phyloP scores from a whole-genome alignment of 2,888 invertebrate species.

The Agrilus mali region DNA sequence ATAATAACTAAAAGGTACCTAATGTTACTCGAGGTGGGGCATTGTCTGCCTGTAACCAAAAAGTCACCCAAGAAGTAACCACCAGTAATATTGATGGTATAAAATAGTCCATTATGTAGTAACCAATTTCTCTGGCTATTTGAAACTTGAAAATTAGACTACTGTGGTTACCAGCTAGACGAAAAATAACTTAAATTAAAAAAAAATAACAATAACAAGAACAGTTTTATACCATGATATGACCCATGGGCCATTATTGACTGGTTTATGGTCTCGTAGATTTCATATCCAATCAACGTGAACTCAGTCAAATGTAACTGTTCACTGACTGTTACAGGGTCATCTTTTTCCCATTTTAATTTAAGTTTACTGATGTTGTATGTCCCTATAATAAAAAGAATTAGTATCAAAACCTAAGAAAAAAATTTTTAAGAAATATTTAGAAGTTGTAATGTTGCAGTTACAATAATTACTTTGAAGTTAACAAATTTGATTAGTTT shows the following conservation, averaged over 20 bases:
- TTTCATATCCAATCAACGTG: constrained; percentile 37
- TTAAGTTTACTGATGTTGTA: constrained; percentile 65
- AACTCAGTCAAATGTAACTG: constrained; percentile 74
- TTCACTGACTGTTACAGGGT: constrained; percentile 61
- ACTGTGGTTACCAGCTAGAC: constrained; percentile 74
- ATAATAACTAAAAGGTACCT: constrained; percentile 40
- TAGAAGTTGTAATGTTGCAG: no score
- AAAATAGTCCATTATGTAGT: constrained; percentile 80
- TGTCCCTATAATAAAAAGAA: constrained; percentile 51
- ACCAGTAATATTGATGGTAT: constrained; percentile 79
- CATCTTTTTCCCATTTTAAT: constrained; percentile 61
- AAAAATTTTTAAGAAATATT: no score
- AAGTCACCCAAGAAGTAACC: constrained; percentile 79
- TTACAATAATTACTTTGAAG: no score
- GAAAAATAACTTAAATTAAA: constrained; percentile 21
- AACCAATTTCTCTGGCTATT: constrained; percentile 69
- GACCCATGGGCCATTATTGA: constrained; percentile 6
- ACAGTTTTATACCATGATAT: neutral
- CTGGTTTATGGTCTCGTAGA: constrained; percentile 1
- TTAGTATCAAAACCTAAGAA: neutral
- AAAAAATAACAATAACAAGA: neutral
- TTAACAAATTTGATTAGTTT: no score
- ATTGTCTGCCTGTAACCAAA: constrained; percentile 80
- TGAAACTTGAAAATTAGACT: constrained; percentile 67
- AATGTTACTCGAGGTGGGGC: constrained; percentile 70